A percentile compares a stretch with the other conserved stretches of the same genome.
These are phyloP conservation scores for Rhea pennata DNA, from an alignment of 2,113 vertebrate genomes.

Conservation along the genomic window DNA sequence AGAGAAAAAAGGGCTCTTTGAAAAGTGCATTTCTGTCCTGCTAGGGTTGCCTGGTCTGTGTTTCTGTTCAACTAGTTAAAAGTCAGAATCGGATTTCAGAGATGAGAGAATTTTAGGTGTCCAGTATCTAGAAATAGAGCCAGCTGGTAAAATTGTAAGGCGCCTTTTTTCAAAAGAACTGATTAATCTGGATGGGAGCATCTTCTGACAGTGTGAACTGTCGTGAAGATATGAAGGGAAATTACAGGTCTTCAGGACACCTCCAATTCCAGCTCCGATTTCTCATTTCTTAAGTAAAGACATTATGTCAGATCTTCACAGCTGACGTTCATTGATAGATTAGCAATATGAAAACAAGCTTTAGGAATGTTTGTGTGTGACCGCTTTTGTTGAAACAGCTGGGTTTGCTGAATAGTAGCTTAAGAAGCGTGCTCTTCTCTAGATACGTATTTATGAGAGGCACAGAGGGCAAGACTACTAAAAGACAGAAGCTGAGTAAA, in stretches of 20 bases:
- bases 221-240: not conserved
- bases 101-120: not conserved
- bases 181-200: not conserved
- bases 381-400: slow-evolving; percentile 59
- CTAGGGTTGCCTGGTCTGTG: not conserved
- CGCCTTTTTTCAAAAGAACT: not conserved
- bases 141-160: not conserved
- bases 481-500: slow-evolving; percentile 59
- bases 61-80: not conserved
- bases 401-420: slow-evolving; percentile 37
- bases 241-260: rapidly evolving
- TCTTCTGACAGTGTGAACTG: not conserved
- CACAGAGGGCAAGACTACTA: slow-evolving; percentile 1
- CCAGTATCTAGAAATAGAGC: not conserved
- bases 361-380: not conserved
- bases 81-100: not conserved
- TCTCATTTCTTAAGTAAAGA: not conserved
- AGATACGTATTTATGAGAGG: slow-evolving; percentile 47
- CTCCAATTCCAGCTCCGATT: not conserved
- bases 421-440: not conserved
- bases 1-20: not conserved
- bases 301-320: not conserved
- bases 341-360: not conserved
- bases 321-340: not conserved
- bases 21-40: not conserved